Evolutionary conservation across 2,113 vertebrate genomes (phyloP).

Genomic region (Myotis yumanensis): DNA sequence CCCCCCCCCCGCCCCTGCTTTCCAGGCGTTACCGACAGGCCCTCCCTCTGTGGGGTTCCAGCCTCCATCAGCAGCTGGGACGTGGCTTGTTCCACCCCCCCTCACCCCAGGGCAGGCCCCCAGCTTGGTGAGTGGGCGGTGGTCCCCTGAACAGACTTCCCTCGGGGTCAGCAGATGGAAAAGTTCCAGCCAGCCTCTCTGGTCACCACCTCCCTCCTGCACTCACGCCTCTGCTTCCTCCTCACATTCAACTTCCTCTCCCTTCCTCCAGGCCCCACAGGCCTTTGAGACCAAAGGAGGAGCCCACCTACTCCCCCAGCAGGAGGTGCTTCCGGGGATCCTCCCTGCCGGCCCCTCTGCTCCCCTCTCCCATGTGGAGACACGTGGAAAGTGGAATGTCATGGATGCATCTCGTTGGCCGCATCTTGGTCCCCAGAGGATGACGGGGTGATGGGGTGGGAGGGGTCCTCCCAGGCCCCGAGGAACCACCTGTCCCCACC

Average conservation of each 20-base stretch:
- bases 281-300: not conserved
- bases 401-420: not conserved
- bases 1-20: not conserved
- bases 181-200: not conserved
- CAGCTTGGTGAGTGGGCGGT: not conserved
- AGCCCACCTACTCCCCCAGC: not conserved
- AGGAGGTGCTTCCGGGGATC: not conserved
- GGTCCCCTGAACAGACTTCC: not conserved
- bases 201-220: not conserved
- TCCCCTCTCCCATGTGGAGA: not conserved
- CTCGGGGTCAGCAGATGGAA: not conserved
- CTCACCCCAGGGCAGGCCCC: not conserved
- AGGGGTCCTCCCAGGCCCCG: not conserved
- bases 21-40: accelerated
- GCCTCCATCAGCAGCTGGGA: not conserved
- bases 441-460: not conserved
- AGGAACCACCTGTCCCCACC: not conserved
- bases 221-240: not conserved
- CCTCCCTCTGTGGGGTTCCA: not conserved
- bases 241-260: not conserved
- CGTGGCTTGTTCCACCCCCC: not conserved
- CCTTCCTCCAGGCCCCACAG: accelerated
- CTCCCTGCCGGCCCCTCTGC: not conserved
- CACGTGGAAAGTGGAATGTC: accelerated
- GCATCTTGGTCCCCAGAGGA: not conserved